Conservation (phyloP, 2,113 vertebrate species). For the Monopterus albus region DNA sequence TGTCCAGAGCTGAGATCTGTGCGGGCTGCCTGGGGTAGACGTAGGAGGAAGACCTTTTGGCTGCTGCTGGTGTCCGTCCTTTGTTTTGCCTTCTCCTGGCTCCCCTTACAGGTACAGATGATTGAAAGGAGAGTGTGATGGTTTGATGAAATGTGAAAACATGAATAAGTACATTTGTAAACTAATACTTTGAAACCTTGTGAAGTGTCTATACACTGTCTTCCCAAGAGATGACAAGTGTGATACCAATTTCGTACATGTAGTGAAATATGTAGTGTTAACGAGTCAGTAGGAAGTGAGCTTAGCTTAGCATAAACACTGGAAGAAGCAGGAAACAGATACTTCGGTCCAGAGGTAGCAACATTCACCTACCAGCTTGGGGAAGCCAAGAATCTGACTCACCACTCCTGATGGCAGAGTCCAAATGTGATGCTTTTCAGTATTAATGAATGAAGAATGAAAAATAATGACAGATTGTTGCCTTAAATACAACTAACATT, state of each 20-base stretch:
- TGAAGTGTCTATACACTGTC: too few relatives aligned
- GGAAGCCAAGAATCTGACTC: too few relatives aligned
- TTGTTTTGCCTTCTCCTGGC: conserved; percentile 89
- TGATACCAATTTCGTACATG: not conserved
- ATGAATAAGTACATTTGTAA: too few relatives aligned
- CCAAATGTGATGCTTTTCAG: too few relatives aligned
- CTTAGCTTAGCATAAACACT: not conserved
- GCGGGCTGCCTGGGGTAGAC: conserved; percentile 81
- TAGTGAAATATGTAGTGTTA: not conserved
- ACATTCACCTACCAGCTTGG: too few relatives aligned
- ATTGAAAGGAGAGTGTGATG: not conserved
- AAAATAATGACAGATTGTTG: too few relatives aligned
- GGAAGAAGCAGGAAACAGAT: not conserved
- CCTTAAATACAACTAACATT: too few relatives aligned
- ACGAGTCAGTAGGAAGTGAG: not conserved
- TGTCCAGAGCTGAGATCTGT: conserved; percentile 68
- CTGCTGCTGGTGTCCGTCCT: conserved; percentile 85
- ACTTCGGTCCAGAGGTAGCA: too few relatives aligned
- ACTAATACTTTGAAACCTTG: too few relatives aligned
- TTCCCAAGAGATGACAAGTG: too few relatives aligned
- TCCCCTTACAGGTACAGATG: conserved; percentile 85
- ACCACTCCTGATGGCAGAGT: too few relatives aligned
- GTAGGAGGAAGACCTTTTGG: conserved; percentile 86
- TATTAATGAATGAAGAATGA: too few relatives aligned
- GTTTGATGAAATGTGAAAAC: not conserved